A percentile compares a stretch with the other conserved stretches of the same genome.
Conservation (phyloP, 2,888 invertebrate genomes). For the Reticulitermes lucifugus region DNA sequence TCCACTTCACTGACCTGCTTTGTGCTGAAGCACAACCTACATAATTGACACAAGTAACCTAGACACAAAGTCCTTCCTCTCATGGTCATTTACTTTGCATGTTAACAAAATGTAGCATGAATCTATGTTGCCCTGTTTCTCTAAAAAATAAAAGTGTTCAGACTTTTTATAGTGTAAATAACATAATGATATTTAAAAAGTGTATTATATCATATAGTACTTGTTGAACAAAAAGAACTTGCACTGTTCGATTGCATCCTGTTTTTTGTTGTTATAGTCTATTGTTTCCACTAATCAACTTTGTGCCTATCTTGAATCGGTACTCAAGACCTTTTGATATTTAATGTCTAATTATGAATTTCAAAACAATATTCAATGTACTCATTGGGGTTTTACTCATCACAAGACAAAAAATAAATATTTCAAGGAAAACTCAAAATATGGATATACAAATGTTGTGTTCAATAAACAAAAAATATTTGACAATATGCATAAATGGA, state of each 20-base stretch:
- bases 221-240: slow-evolving; percentile 51
- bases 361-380: slow-evolving; percentile 54
- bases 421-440: slow-evolving; percentile 52
- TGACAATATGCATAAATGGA: slow-evolving; percentile 51
- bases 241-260: slow-evolving; percentile 52
- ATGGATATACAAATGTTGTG: slow-evolving; percentile 54
- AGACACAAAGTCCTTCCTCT: background rate
- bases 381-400: slow-evolving; percentile 54
- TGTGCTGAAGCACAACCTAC: background rate
- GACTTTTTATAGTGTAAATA: slow-evolving; percentile 53
- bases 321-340: slow-evolving; percentile 60
- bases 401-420: slow-evolving; percentile 45
- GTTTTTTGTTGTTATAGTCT: slow-evolving; percentile 53
- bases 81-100: slow-evolving; percentile 20
- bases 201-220: slow-evolving; percentile 33
- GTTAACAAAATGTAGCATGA: slow-evolving; percentile 8
- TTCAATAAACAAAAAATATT: slow-evolving; percentile 55
- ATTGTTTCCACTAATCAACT: slow-evolving; percentile 57
- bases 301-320: slow-evolving; percentile 59
- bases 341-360: slow-evolving; percentile 55
- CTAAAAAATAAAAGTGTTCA: slow-evolving; percentile 49
- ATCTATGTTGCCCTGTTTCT: slow-evolving; percentile 15
- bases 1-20: background rate
- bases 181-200: slow-evolving; percentile 46
- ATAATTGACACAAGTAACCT: background rate